These are phyloP conservation scores for Batillaria attramentaria DNA, from an alignment of 1,140 invertebrate species.

Conservation along the genomic window DNA sequence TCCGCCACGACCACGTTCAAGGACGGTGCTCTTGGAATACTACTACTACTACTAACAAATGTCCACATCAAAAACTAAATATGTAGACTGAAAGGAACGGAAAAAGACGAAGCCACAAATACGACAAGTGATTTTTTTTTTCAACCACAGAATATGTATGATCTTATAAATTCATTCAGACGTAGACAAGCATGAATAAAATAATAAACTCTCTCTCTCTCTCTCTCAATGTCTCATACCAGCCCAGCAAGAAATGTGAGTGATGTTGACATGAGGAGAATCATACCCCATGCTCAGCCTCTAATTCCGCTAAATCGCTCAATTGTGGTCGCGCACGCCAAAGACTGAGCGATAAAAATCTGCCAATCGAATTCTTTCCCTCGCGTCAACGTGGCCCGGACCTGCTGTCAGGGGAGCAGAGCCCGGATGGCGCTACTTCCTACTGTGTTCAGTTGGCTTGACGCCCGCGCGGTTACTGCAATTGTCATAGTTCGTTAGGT, in stretches of 20 bases:
- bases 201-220: not conserved
- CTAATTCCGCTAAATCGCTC: conserved; percentile 8
- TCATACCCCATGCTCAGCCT: not conserved
- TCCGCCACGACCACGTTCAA: too few species aligned
- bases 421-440: not conserved
- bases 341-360: not conserved
- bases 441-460: not conserved
- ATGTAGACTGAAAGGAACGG: not conserved
- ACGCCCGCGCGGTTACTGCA: too few species aligned
- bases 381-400: not conserved
- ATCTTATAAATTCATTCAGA: not conserved
- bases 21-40: too few species aligned
- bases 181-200: not conserved
- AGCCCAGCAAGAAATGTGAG: not conserved
- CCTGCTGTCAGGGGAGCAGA: not conserved
- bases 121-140: not conserved
- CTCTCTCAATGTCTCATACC: too few species aligned
- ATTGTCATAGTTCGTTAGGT: too few species aligned
- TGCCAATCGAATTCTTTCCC: not conserved
- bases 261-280: not conserved
- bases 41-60: too few species aligned
- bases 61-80: not conserved
- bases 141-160: not conserved
- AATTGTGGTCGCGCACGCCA: conserved; percentile 4
- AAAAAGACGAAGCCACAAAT: not conserved